Conservation (phyloP, 2,113 vertebrate genomes). For the Cyprinodon tularosa region DNA sequence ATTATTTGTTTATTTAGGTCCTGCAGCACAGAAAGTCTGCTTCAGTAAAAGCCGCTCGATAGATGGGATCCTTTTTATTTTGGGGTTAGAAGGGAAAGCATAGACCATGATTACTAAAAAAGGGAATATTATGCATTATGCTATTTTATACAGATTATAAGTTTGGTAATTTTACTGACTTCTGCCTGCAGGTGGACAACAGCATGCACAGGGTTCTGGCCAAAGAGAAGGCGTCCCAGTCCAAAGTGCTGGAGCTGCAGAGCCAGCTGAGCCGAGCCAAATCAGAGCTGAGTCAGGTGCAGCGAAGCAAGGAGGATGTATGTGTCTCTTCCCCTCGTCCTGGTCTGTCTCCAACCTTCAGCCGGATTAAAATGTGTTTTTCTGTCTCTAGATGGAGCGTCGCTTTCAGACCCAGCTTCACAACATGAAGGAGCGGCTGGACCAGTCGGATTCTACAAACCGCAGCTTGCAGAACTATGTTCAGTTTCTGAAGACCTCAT, state of each 20-base stretch:
- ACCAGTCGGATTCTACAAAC: constrained; percentile 91
- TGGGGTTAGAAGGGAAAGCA: too few species aligned
- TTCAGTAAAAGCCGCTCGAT: too few species aligned
- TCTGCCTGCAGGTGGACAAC: constrained; percentile 82
- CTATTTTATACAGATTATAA: too few species aligned
- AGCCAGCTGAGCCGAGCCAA: constrained; percentile 88
- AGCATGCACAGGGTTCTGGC: constrained; percentile 81
- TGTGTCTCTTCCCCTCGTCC: background rate
- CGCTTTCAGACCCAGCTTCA: constrained; percentile 87
- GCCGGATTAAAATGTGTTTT: background rate
- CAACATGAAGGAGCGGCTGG: constrained; percentile 88
- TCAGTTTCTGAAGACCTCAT: constrained; percentile 92
- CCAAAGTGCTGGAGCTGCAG: constrained; percentile 88
- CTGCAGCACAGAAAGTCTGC: too few species aligned
- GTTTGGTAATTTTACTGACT: too few species aligned
- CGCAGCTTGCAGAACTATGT: constrained; percentile 94
- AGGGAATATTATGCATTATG: too few species aligned
- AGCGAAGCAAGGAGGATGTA: constrained; percentile 87
- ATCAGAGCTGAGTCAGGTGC: constrained; percentile 83
- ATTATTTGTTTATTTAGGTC: too few species aligned
- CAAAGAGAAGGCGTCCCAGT: constrained; percentile 86
- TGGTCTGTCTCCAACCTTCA: background rate
- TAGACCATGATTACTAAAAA: too few species aligned
- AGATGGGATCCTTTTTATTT: too few species aligned
- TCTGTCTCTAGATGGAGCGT: constrained; percentile 80